These are phyloP conservation scores for Panthera uncia DNA, from an alignment of 2,113 vertebrate genomes.

Conservation along the genomic window DNA sequence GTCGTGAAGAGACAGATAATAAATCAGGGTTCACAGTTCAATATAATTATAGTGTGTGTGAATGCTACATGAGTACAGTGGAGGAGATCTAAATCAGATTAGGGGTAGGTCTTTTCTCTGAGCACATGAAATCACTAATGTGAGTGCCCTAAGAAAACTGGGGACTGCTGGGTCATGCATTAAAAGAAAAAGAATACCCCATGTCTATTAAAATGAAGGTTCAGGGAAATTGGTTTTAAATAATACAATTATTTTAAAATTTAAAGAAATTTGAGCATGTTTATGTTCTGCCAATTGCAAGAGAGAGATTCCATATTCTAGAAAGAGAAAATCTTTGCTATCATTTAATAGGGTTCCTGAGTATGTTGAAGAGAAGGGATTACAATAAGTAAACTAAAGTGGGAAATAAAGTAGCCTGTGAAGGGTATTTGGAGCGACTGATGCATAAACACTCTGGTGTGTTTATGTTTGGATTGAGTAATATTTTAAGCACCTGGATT, in stretches of 20 bases:
- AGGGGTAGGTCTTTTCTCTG: not conserved
- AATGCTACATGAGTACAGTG: not conserved
- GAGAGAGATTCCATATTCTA: not conserved
- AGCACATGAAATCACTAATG: not conserved
- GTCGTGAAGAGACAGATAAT: not conserved
- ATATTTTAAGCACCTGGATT: conserved; percentile 46
- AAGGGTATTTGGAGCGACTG: not conserved
- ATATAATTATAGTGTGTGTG: not conserved
- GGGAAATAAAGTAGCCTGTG: not conserved
- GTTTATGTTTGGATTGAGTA: conserved; percentile 34
- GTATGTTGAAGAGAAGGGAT: not conserved
- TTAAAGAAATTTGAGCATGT: not conserved
- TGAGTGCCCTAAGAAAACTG: not conserved
- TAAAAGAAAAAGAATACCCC: not conserved
- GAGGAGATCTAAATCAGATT: not conserved
- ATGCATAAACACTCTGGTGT: conserved; percentile 48
- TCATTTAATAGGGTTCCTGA: not conserved
- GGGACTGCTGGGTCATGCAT: not conserved
- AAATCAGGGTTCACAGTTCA: not conserved
- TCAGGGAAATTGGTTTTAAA: not conserved
- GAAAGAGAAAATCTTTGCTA: conserved; percentile 10
- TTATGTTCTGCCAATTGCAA: not conserved
- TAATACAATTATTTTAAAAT: not conserved
- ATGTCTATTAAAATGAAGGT: not conserved
- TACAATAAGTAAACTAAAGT: not conserved